Percentiles rank a stretch among this genome's conserved stretches.
Evolutionary conservation across 2,888 invertebrate genomes (phyloP).

Genomic region (Siphlonurus alternatus): DNA sequence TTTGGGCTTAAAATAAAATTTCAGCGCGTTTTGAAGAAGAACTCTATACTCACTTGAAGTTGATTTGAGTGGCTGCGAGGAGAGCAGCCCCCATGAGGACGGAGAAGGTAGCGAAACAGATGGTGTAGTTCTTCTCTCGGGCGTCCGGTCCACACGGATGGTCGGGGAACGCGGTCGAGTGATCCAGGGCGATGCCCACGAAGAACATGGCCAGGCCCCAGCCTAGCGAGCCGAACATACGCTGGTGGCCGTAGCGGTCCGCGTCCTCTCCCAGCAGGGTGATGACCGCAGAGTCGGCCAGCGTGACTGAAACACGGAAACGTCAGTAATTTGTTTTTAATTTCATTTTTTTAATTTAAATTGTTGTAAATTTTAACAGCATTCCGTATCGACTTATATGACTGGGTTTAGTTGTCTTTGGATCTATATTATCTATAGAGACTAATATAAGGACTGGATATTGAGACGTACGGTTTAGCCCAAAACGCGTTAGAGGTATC

Average conservation of each 20-base stretch:
- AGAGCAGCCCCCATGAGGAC: conserved; percentile 92
- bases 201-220: conserved; percentile 99
- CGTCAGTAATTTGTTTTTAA: not conserved
- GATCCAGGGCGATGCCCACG: conserved; percentile 89
- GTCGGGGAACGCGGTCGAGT: conserved; percentile 87
- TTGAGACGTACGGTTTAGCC: too few relatives aligned
- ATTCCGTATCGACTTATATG: too few relatives aligned
- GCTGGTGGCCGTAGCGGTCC: conserved; percentile 76
- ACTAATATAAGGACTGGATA: too few relatives aligned
- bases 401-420: too few relatives aligned
- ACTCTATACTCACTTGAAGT: conserved; percentile 30
- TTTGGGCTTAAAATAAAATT: too few relatives aligned
- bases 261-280: conserved; percentile 51
- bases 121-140: conserved; percentile 94
- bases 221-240: conserved; percentile 95
- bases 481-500: too few relatives aligned
- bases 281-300: conserved; percentile 85
- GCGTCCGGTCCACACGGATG: conserved; percentile 81
- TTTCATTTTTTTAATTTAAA: not conserved
- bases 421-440: too few relatives aligned
- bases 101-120: conserved; percentile 95
- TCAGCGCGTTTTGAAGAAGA: not conserved
- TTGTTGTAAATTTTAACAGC: too few relatives aligned
- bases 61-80: conserved; percentile 76
- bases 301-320: conserved; percentile 38